Conservation (phyloP, 64 coral and sea anemone genomes). For the Acropora yongei region DNA sequence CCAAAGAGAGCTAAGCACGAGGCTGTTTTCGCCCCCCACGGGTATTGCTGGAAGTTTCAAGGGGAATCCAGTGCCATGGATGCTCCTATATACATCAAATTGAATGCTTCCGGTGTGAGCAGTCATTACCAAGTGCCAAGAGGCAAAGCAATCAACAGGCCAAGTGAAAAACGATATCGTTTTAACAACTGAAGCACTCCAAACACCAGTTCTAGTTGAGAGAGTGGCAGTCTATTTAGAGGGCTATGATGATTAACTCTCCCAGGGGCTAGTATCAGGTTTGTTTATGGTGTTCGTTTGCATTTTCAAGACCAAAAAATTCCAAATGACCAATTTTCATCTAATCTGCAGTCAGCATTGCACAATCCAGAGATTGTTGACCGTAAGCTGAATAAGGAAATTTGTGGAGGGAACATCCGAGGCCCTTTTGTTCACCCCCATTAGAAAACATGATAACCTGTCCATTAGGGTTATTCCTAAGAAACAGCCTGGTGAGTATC, state of each 20-base stretch:
- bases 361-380: constrained; percentile 17
- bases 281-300: background rate
- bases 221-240: constrained; percentile 33
- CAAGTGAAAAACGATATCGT: background rate
- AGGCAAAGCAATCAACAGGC: background rate
- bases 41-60: constrained; percentile 25
- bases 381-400: background rate
- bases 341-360: background rate
- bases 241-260: background rate
- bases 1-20: background rate
- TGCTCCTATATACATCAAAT: constrained; percentile 11
- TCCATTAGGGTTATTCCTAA: background rate
- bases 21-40: background rate
- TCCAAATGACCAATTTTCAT: background rate
- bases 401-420: background rate
- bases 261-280: constrained; percentile 4
- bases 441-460: background rate
- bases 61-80: background rate
- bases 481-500: constrained; percentile 9
- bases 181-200: background rate
- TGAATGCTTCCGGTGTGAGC: background rate
- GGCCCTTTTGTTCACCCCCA: background rate
- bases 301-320: background rate
- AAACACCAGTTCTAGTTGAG: constrained; percentile 41
- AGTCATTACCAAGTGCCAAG: background rate